phyloP scores from a whole-genome alignment of 2,888 invertebrate genomes.

The Euclidia mi region DNA sequence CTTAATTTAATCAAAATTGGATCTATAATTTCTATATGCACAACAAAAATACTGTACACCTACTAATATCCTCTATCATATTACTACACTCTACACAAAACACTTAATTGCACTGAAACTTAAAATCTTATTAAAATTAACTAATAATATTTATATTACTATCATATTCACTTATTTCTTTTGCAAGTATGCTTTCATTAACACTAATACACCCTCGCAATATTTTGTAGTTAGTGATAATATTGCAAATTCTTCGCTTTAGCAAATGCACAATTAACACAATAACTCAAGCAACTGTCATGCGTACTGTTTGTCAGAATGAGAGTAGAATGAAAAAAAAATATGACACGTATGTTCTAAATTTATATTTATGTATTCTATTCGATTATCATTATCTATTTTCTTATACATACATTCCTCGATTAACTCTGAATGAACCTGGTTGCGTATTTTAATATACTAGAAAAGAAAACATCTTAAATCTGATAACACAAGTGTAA shows the following conservation, averaged over 20 bases:
- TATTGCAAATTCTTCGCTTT: conserved; percentile 77
- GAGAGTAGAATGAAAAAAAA: conserved; percentile 67
- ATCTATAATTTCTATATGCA: conserved; percentile 32
- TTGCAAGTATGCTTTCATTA: conserved; percentile 53
- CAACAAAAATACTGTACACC: conserved; percentile 45
- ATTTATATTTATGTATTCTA: conserved; percentile 70
- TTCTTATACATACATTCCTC: conserved; percentile 78
- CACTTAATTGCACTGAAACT: conserved; percentile 41
- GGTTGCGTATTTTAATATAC: conserved; percentile 70
- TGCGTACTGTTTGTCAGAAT: conserved; percentile 85
- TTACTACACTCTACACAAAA: conserved; percentile 35
- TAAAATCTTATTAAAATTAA: conserved; percentile 41
- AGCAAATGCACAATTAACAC: conserved; percentile 82
- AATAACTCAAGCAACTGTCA: conserved; percentile 85
- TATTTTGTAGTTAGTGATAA: conserved; percentile 73
- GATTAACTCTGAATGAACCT: conserved; percentile 80
- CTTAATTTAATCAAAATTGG: conserved; percentile 67
- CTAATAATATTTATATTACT: conserved; percentile 51
- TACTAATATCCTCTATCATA: conserved; percentile 43
- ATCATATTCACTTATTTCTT: conserved; percentile 51
- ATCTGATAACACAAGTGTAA: conserved; percentile 62
- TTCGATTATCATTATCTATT: conserved; percentile 74
- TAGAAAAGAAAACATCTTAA: conserved; percentile 89
- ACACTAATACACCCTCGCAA: conserved; percentile 61
- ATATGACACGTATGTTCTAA: conserved; percentile 69